Base-by-base conservation (phyloP, 2,888 invertebrate species). In the Drosophila flavopinicola region DNA sequence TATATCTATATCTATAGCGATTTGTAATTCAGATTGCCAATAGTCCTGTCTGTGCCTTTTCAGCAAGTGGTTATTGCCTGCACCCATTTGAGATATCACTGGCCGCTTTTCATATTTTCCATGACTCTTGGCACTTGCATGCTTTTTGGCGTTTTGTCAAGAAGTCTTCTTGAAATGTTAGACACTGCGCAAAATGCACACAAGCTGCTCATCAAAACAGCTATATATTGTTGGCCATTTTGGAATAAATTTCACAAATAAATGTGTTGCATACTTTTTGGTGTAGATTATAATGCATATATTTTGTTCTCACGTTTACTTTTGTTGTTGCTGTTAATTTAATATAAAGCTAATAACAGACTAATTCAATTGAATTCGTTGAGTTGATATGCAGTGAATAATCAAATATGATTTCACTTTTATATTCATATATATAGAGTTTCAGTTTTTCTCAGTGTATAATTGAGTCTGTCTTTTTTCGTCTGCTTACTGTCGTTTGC, bases 91-190 rank as follows among this genome's bases (percentile, higher is more conserved):
- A 58, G 49, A 54, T 74, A 59, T 44, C 57, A 58, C 59, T 59
- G 44, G 57, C 53, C 58, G 56, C 70, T 56, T 67, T 66, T 66
- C 76, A 78, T 80, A 70, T 75, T 79, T 68, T 56, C 35, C 24
- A 1, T 35, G 49, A 47, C 52, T 54, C 25, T 53, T 67, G 39
- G 52, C 72, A 60, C 17, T 39, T 52, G 49, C 37, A 59, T 53
- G 68, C 82, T 78, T 75, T 88, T 88, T 88, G 88, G 88, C 88
- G 69, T 66, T 71, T 70, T 84, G 88, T 83, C 88, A 88, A 88
- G 74, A 82, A 70, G 20, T 38, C 49, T 65, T 39, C 27, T 39
- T 39, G 7, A 54, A 66, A 57, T 60, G 65, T 51, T 45, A 58
- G 59, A 25, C 52, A 47, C 17, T 24, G 38, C 30, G 33, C 15